Evolutionary conservation across 92 coral and sea anemone species (phyloP), one percentile per base, ranked within the genome.

Genomic region (Siderastrea siderea): DNA sequence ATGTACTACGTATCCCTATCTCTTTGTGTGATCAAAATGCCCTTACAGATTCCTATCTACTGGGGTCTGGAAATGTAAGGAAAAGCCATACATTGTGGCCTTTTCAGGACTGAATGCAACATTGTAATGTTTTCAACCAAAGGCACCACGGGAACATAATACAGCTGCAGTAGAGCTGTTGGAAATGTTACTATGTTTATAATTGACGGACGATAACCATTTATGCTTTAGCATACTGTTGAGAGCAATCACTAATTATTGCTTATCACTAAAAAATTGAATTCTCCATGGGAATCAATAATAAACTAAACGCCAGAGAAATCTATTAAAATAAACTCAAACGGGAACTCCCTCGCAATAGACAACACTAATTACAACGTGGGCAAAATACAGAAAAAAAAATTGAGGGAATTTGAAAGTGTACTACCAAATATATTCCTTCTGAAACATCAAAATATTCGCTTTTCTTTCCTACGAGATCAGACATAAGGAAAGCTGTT

Each of bases 341-440:
- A 69, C 19, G 67, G 76, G 45, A 81, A 68, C 85, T 68, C 85
- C 66, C 85, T 43, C 45, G 45, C 51, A 68, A 81, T 68, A 65
- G 8, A 61, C 59, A 15, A 13, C 46, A 10, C 7, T 51, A 47
- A 46, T 48, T 44, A 26, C 38, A 26, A 26, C 0, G 5, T 13
- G 19, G 7, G 1, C 44, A 71, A 48, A 43, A 53, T 75, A 17
- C 4, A 44, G 49, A 19, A 50, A 5, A 58, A 46, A 62, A 48
- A 9, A 4, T 15, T 3, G 0, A 6, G 66, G n/a, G 14, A 61
- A 1, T 61, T 61, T 2, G 19, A 61, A 19, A 17, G 62, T 6
- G 46, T 19, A 58, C 51, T 4, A 12, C 26, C 44, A 13, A 43
- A n/a, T 51, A 4, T 15, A 4, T 48, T 52, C 57, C n/a, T 13